Base-by-base conservation (phyloP, 1,140 invertebrate species). In the Drosophila kohkoa region DNA sequence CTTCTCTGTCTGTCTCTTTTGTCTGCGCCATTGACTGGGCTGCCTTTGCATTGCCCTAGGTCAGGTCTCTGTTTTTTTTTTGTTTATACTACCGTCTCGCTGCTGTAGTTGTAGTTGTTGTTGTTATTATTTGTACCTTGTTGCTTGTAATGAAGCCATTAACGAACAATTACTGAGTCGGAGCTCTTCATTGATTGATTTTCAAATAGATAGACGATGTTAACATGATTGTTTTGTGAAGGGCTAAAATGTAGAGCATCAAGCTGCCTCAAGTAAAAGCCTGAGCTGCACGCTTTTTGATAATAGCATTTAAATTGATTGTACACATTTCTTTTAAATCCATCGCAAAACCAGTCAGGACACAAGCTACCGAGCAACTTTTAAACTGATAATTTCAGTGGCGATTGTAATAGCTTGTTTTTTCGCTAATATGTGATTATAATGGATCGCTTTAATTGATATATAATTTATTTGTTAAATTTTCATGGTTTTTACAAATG, bases 61-160 rank as follows among this genome's bases (percentile, higher is more conserved):
- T 88, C 83, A 89, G 85, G 70, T 88, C 77, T 82, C 43, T 57
- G 58, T 45, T 75, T 25, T 25, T 20, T 20, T 25, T 25, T 68
- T 73, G 67, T 52, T 79, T 86, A 79, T 46, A 59, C 81, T 82
- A 65, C 58, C 45, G 43, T 76, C 72, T 58, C 11, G 52, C 59
- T 73, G 69, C 62, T 51, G 41, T 67, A 52, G 66, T 70, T 67
- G 30, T 32, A 6, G 30, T 5, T 32, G 48, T 68, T 62, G 62
- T 63, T 15, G 62, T 62, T 69, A 66, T 65, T 30, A 46, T 46
- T 60, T 32, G 55, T 65, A 43, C 59, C 59, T 59, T 13, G 81
- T 55, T 70, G 16, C 73, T 69, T 78, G 77, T 89, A 88, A 88
- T 88, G 77, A 88, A 88, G 85, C 69, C 77, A 88, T 88, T 88